Percentiles rank a stretch among this genome's conserved stretches.
Evolutionary conservation across 2,113 vertebrate species (phyloP).

Genomic region (Ailuropoda melanoleuca): DNA sequence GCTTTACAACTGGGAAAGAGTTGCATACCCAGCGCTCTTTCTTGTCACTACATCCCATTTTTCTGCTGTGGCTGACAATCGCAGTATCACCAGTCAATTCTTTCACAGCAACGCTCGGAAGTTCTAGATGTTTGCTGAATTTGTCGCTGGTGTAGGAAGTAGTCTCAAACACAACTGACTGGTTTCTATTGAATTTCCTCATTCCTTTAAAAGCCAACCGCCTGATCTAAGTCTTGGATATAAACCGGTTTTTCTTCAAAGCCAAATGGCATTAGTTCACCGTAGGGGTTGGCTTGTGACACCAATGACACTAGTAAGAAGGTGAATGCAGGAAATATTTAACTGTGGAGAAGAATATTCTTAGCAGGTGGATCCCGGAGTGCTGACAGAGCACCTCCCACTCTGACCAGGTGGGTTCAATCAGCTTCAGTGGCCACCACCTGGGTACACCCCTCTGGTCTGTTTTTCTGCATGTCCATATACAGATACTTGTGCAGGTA

Average conservation of each 20-base stretch:
- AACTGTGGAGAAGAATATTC: background rate
- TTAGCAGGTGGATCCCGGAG: background rate
- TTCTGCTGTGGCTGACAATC: slow-evolving; percentile 96
- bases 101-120: slow-evolving; percentile 93
- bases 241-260: slow-evolving; percentile 95
- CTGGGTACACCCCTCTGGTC: background rate
- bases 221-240: slow-evolving; percentile 93
- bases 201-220: slow-evolving; percentile 97
- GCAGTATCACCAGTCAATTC: slow-evolving; percentile 98
- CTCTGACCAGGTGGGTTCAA: background rate
- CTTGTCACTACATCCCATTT: slow-evolving; percentile 99
- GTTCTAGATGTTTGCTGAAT: slow-evolving; percentile 95
- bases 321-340: background rate
- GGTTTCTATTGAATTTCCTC: slow-evolving; percentile 94
- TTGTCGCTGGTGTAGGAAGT: slow-evolving; percentile 98
- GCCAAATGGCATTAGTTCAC: slow-evolving; percentile 92
- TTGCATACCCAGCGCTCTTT: slow-evolving; percentile 97
- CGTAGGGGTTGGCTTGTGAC: slow-evolving; percentile 83
- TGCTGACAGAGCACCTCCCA: background rate
- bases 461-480: background rate
- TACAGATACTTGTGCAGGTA: background rate
- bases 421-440: background rate
- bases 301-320: background rate
- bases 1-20: slow-evolving; percentile 96
- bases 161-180: slow-evolving; percentile 97